Conservation (phyloP, 2,797 vertebrate genomes). For the Enteromius unitaeniatus region DNA sequence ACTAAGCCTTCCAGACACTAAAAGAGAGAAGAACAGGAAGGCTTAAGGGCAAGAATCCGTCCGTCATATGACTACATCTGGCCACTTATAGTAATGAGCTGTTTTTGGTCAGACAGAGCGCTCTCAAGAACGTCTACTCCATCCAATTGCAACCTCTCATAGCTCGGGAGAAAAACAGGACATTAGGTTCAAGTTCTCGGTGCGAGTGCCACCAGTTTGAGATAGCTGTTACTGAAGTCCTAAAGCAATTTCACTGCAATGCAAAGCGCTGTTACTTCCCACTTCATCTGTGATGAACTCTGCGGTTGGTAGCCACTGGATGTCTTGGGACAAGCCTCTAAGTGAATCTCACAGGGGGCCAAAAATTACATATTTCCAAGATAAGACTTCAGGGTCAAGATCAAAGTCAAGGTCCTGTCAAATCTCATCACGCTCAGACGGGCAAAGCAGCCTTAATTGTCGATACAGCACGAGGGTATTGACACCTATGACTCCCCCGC, state of each 20-base stretch:
- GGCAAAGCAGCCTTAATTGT: slow-evolving; percentile 73
- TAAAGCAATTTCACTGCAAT: slow-evolving; percentile 30
- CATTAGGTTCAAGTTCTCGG: neutral
- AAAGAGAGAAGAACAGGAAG: slow-evolving; percentile 73
- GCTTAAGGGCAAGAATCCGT: slow-evolving; percentile 67
- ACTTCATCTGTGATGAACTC: slow-evolving; percentile 19
- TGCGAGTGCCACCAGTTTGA: slow-evolving; percentile 37
- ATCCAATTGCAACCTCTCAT: slow-evolving; percentile 60
- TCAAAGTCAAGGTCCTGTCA: slow-evolving; percentile 75
- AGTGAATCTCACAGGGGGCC: slow-evolving; percentile 60
- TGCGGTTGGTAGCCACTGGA: slow-evolving; percentile 52
- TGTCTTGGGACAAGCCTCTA: slow-evolving; percentile 52
- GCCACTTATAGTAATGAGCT: slow-evolving; percentile 76
- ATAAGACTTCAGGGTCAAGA: slow-evolving; percentile 71
- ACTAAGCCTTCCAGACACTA: slow-evolving; percentile 21
- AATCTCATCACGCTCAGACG: slow-evolving; percentile 71
- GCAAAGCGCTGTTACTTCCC: slow-evolving; percentile 39
- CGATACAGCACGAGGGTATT: slow-evolving; percentile 74
- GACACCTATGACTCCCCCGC: slow-evolving; percentile 74
- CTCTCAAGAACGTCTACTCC: slow-evolving; percentile 67
- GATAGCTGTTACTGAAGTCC: neutral
- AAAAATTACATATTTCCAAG: slow-evolving; percentile 70
- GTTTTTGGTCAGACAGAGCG: slow-evolving; percentile 77
- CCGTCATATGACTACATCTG: slow-evolving; percentile 74
- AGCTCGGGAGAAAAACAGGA: neutral